Conservation (phyloP, 2,888 invertebrate species). For the Drosophila atripex region DNA sequence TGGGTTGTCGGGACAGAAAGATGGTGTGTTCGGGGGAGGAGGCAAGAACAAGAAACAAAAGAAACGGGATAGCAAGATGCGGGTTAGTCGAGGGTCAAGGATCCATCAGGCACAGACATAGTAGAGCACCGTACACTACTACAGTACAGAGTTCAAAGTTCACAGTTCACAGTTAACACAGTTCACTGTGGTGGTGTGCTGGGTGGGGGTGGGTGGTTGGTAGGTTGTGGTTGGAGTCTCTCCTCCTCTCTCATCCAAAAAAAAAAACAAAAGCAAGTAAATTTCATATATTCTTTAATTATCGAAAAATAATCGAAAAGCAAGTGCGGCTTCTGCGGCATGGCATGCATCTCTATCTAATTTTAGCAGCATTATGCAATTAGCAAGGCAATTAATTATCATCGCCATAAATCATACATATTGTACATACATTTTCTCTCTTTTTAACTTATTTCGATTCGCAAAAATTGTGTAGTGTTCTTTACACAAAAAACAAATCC, state of each 20-base stretch:
- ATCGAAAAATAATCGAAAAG: background rate
- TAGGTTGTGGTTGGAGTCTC: constrained; percentile 18
- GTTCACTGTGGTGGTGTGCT: constrained; percentile 1
- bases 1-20: constrained; percentile 41
- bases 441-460: constrained; percentile 17
- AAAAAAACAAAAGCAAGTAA: background rate
- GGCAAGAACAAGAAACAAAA: constrained; percentile 26
- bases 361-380: constrained; percentile 55
- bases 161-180: constrained; percentile 2
- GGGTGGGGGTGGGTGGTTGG: constrained; percentile 1
- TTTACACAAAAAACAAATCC: constrained; percentile 12
- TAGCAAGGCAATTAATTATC: constrained; percentile 65
- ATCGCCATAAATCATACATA: constrained; percentile 54
- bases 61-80: constrained; percentile 35
- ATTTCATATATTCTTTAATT: background rate
- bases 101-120: constrained; percentile 4
- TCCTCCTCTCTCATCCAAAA: constrained; percentile 20
- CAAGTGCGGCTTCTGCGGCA: too few relatives aligned
- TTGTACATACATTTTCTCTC: constrained; percentile 9
- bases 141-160: background rate
- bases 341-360: constrained; percentile 54
- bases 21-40: background rate
- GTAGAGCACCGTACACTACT: background rate
- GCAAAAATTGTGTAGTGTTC: too few relatives aligned
- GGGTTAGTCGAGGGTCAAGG: constrained; percentile 32